A percentile compares a stretch with the other conserved stretches of the same genome.
phyloP scores from a whole-genome alignment of 2,113 vertebrate genomes.

The Dasyurus viverrinus region DNA sequence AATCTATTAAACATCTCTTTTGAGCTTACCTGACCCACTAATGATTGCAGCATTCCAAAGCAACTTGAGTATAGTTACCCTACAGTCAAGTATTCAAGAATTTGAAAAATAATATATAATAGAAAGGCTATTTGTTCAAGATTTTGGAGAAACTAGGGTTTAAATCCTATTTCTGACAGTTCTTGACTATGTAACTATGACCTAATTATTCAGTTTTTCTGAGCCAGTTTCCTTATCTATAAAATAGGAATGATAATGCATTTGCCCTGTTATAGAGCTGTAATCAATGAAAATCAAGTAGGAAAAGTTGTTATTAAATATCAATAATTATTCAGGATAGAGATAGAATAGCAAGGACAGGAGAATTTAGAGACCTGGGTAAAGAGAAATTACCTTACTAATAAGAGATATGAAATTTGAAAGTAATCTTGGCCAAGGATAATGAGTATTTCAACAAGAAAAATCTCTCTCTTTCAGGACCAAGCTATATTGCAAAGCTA shows the following conservation, averaged over 20 bases:
- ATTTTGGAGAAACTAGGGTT: background rate
- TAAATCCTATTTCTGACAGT: background rate
- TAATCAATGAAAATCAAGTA: background rate
- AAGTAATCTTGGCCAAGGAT: background rate
- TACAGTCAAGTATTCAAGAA: background rate
- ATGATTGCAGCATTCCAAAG: background rate
- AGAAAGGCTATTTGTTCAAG: background rate
- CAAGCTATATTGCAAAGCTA: background rate
- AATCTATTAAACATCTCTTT: background rate
- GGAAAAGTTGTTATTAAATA: background rate
- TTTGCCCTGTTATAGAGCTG: too few relatives aligned
- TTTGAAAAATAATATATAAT: background rate
- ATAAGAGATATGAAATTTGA: background rate
- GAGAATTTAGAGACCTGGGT: background rate
- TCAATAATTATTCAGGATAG: background rate
- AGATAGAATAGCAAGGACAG: background rate
- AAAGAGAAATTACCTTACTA: background rate
- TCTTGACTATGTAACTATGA: background rate
- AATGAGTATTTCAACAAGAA: background rate
- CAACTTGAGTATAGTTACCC: background rate
- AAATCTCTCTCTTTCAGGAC: background rate
- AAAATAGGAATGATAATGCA: background rate
- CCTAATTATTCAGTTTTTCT: background rate
- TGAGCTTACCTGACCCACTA: background rate
- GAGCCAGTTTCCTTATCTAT: background rate